phyloP scores from a whole-genome alignment of 2,113 vertebrate genomes.

The Colius striatus region DNA sequence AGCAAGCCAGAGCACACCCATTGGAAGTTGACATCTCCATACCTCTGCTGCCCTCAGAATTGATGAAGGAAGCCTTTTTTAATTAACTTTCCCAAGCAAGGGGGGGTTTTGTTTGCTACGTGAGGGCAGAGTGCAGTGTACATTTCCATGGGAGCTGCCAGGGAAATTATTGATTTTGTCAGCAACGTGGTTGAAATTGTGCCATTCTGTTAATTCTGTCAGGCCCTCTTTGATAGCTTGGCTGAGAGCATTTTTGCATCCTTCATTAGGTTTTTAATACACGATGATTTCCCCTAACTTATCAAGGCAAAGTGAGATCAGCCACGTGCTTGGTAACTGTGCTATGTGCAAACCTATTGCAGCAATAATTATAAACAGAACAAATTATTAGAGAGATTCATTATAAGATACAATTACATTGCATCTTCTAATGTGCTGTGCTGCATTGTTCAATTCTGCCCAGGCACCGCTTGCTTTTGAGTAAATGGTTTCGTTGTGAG shows the following conservation, averaged over 20 bases:
- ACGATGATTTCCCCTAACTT: slow-evolving; percentile 30
- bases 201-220: slow-evolving; percentile 61
- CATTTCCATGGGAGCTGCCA: slow-evolving; percentile 62
- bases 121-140: slow-evolving; percentile 4
- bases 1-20: not conserved
- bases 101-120: not conserved
- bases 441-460: slow-evolving; percentile 2
- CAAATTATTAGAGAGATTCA: slow-evolving; percentile 36
- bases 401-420: slow-evolving; percentile 40
- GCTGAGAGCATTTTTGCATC: slow-evolving; percentile 16
- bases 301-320: not conserved
- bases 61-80: slow-evolving; percentile 30
- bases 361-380: slow-evolving; percentile 41
- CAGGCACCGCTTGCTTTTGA: not conserved
- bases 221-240: slow-evolving; percentile 24
- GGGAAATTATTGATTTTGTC: slow-evolving; percentile 66
- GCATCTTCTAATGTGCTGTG: too few species aligned
- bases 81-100: slow-evolving; percentile 57
- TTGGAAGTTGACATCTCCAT: not conserved
- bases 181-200: slow-evolving; percentile 65
- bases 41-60: slow-evolving; percentile 27
- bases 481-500: slow-evolving; percentile 61
- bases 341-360: not conserved
- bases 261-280: slow-evolving; percentile 47
- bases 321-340: not conserved